phyloP scores from a whole-genome alignment of 2,113 vertebrate genomes.

The Irena cyanogastra region DNA sequence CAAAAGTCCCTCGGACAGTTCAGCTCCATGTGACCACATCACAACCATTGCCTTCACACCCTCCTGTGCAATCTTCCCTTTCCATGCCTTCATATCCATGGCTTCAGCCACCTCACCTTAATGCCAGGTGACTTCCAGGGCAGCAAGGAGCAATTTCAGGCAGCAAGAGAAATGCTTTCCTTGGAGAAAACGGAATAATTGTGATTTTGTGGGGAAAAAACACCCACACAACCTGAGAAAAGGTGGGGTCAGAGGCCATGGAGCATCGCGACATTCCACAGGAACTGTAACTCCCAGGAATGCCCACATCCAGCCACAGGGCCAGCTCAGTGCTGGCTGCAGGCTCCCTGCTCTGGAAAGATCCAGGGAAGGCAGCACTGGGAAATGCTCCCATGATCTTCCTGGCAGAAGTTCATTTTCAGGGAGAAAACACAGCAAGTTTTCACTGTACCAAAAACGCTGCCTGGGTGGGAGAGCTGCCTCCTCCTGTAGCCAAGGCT shows the following conservation, averaged over 20 bases:
- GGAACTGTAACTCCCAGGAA: not conserved
- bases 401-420: not conserved
- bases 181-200: accelerated
- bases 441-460: accelerated
- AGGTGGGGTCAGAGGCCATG: accelerated
- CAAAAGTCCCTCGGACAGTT: not conserved
- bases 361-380: not conserved
- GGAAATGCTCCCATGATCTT: accelerated
- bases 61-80: not conserved
- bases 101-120: not conserved
- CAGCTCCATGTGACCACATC: no score
- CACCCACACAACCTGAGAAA: accelerated
- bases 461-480: not conserved
- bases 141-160: not conserved
- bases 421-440: not conserved
- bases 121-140: accelerated
- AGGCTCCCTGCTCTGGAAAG: not conserved
- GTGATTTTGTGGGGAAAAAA: accelerated
- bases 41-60: not conserved
- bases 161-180: accelerated
- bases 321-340: not conserved
- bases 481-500: not conserved
- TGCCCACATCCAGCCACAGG: not conserved
- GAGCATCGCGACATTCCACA: accelerated
- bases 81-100: accelerated